These are phyloP conservation scores for Melipona beecheii DNA, from an alignment of 2,888 invertebrate species.

Conservation along the genomic window DNA sequence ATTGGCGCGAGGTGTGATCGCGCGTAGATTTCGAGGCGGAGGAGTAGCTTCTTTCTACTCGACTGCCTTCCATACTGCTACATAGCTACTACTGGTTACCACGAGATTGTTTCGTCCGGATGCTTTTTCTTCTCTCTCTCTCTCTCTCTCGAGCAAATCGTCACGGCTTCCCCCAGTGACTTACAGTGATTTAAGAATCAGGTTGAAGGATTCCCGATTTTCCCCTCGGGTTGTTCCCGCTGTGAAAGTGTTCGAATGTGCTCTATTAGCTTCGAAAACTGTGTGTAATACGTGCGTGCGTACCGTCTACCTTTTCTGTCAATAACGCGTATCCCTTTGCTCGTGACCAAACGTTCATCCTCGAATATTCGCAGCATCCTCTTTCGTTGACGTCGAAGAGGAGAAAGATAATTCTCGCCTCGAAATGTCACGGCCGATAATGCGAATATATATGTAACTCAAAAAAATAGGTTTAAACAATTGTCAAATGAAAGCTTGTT, in stretches of 20 bases:
- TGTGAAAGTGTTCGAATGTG: slow-evolving; percentile 23
- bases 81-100: slow-evolving; percentile 30
- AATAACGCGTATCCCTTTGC: not conserved
- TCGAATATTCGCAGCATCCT: not conserved
- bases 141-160: slow-evolving; percentile 17
- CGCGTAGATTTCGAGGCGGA: slow-evolving; percentile 36
- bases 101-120: slow-evolving; percentile 27
- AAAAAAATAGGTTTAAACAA: not conserved
- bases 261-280: not conserved
- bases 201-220: slow-evolving; percentile 13
- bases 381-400: not conserved
- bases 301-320: slow-evolving; percentile 1
- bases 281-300: not conserved
- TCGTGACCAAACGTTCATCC: not conserved
- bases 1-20: slow-evolving; percentile 29
- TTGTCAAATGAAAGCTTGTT: not conserved
- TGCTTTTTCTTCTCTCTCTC: not conserved
- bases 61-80: slow-evolving; percentile 46
- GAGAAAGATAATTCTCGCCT: not conserved
- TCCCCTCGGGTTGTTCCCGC: not conserved
- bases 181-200: slow-evolving; percentile 13
- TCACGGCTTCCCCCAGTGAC: not conserved
- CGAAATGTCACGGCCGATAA: not conserved
- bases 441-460: not conserved
- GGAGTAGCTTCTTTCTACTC: slow-evolving; percentile 43